Percentiles rank a stretch among this genome's conserved stretches.
Evolutionary conservation across 2,113 vertebrate species (phyloP).

Genomic region (Sisor rabdophorus): DNA sequence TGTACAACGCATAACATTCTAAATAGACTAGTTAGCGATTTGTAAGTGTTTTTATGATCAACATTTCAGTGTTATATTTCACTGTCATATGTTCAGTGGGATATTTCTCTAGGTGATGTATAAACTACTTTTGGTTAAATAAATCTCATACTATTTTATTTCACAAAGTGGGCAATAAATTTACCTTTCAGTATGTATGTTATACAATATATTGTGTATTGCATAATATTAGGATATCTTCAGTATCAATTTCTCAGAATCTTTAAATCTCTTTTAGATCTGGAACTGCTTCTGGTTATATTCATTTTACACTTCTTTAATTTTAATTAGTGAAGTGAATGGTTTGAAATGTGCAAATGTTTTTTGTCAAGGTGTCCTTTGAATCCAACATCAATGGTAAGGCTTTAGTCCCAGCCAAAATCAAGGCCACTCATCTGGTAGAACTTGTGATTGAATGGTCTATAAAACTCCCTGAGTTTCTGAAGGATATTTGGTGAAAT

Average conservation of each 20-base stretch:
- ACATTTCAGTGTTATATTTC: neutral
- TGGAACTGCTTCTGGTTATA: neutral
- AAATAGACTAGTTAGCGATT: neutral
- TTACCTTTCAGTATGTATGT: neutral
- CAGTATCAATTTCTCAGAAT: neutral
- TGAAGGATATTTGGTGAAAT: constrained; percentile 76
- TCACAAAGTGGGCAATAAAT: neutral
- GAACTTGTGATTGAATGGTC: constrained; percentile 88
- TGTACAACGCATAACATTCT: constrained; percentile 15
- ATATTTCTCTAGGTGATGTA: neutral
- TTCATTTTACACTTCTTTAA: neutral
- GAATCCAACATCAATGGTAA: neutral
- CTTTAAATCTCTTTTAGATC: neutral
- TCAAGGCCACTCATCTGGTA: constrained; percentile 92
- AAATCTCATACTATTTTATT: neutral
- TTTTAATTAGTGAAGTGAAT: neutral
- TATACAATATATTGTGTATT: constrained; percentile 10
- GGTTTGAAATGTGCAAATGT: constrained; percentile 1
- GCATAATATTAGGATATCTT: constrained; percentile 7
- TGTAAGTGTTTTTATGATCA: neutral
- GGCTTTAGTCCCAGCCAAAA: constrained; percentile 88
- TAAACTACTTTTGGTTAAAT: neutral
- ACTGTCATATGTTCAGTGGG: too few relatives aligned
- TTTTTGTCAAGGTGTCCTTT: neutral
- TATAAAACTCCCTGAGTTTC: constrained; percentile 84